These are phyloP conservation scores for Lamproptera curius DNA, from an alignment of 2,888 invertebrate species.

Conservation along the genomic window DNA sequence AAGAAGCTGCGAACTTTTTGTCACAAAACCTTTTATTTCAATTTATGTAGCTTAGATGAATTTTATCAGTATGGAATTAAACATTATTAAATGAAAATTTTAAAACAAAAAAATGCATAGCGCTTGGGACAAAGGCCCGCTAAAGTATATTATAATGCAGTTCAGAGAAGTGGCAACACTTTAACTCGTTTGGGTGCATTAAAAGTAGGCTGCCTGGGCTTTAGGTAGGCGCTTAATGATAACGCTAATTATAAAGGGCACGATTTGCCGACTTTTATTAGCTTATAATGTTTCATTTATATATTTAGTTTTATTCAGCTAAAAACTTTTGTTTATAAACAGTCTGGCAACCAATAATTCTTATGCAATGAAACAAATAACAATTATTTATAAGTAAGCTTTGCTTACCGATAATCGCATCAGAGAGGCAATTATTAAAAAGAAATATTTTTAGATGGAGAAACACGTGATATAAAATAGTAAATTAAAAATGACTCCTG, in stretches of 20 bases:
- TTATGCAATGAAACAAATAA: neutral
- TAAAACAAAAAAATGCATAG: no score
- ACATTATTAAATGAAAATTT: no score
- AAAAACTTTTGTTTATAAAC: neutral
- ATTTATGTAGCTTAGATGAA: no score
- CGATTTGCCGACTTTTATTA: neutral
- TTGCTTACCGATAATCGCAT: neutral
- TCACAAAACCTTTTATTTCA: no score
- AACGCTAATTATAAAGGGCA: neutral
- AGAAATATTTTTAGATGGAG: no score
- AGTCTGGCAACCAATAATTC: neutral
- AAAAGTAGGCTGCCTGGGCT: neutral
- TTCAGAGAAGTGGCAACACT: neutral
- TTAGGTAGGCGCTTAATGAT: neutral
- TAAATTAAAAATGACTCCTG: no score
- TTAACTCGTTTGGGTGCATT: neutral
- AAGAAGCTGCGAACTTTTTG: no score
- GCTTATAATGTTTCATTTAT: no score
- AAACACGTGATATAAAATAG: no score
- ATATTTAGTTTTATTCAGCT: neutral
- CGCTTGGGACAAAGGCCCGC: no score
- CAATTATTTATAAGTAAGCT: neutral
- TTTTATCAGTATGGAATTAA: no score
- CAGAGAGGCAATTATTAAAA: neutral
- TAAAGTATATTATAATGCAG: neutral